Evolutionary conservation across 2,113 vertebrate species (phyloP).

Genomic region (Triplophysa siluroides): DNA sequence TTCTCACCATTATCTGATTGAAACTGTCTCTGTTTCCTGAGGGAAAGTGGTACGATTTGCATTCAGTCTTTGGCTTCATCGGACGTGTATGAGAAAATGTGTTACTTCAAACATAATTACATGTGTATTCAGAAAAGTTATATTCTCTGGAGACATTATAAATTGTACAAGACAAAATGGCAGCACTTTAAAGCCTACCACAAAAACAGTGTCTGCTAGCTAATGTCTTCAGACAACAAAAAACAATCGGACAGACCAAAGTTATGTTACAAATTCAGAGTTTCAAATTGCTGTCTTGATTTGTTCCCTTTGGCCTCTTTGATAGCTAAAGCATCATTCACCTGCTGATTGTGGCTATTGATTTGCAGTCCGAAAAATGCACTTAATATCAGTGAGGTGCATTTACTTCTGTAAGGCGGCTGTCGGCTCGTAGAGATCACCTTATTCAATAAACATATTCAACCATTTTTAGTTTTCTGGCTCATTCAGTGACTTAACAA

Average conservation of each 20-base stretch:
- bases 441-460: background rate
- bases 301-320: constrained; percentile 61
- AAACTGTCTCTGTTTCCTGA: no score
- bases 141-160: background rate
- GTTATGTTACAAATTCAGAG: constrained; percentile 51
- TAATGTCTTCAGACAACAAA: constrained; percentile 4
- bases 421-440: background rate
- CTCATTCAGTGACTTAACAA: background rate
- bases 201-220: constrained; percentile 33
- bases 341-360: constrained; percentile 65
- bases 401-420: background rate
- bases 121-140: background rate
- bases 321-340: constrained; percentile 62
- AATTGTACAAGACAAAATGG: constrained; percentile 4
- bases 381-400: constrained; percentile 59
- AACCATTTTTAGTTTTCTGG: background rate
- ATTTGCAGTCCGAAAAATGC: constrained; percentile 57
- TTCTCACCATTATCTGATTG: no score
- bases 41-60: no score
- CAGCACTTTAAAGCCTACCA: constrained; percentile 38
- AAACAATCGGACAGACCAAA: constrained; percentile 18
- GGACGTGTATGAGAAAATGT: no score
- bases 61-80: no score
- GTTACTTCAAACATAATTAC: background rate
- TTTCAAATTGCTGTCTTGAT: constrained; percentile 54